Base-by-base conservation (phyloP, 2,113 vertebrate species). In the Pluvialis apricaria region DNA sequence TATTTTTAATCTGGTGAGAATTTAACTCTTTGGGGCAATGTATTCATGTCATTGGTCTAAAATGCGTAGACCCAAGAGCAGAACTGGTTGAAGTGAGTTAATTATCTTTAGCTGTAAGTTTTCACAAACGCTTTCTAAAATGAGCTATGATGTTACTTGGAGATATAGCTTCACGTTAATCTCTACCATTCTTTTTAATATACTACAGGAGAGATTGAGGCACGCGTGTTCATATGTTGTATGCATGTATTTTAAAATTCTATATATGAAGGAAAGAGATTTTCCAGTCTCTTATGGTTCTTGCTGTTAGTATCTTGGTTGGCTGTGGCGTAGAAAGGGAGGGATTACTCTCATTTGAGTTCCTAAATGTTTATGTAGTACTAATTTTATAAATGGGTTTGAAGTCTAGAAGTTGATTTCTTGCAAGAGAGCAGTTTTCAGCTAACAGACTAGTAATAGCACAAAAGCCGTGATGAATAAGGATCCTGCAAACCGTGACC, bases 211-310 rank as follows among this genome's bases (percentile, higher is more conserved):
- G 42, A 72, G 9, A 15, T 21, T 64, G 58, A 69, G 24, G 15
- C 0, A 0, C 14, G 15, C 0, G 0, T 60, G 29, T 83, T 86
- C 29, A 4, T 54, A 4, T 31, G 28, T 20, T 66, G 6, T 10
- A 24, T 25, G 22, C 5, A 2, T 60, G 1, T 55, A 26, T 81
- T 69, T 86, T 73, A 24, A 66, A 85, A 47, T 61, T 72, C 10
- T 69, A 0, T 14, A 7, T 6, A 6, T 44, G 34, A 80, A 71
- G 14, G 36, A 61, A 72, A 24, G 15, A 51, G 25, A 16, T 36
- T 55, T 86, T 76, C 20, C 3, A 12, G n/a, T 86, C n/a, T 68
- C 2, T 58, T 55, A 25, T 0, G 11, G 45, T 40, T 91, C 58
- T 73, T 94, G 31, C 21, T 81, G 2, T 47, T 86, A 36, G 5